Percentiles rank a stretch among this genome's conserved stretches.
Evolutionary conservation across 2,113 vertebrate genomes (phyloP).

Genomic region (Eurystomus gularis): DNA sequence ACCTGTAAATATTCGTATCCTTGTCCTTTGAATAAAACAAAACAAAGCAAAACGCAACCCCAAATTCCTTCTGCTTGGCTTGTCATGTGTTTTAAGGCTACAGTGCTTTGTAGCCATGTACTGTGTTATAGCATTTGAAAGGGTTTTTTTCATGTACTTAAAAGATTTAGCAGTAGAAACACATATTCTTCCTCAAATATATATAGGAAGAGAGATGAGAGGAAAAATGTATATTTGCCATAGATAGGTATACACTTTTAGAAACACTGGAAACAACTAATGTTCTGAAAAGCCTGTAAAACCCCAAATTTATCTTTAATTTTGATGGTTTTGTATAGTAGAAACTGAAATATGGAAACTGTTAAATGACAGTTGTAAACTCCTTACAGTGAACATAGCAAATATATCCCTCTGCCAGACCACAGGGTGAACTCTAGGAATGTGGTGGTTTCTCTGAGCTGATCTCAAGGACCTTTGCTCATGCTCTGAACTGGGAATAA

Average conservation of each 20-base stretch:
- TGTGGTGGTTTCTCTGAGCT: not conserved
- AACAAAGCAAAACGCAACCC: not conserved
- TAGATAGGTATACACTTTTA: not conserved
- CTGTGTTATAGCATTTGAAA: not conserved
- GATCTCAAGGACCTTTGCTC: not conserved
- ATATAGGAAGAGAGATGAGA: not conserved
- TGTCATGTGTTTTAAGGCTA: not conserved
- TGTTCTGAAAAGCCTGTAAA: not conserved
- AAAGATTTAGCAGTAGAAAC: not conserved
- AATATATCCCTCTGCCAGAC: not conserved
- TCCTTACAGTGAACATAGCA: not conserved
- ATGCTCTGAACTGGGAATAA: not conserved
- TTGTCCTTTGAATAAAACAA: not conserved
- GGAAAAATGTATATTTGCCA: not conserved
- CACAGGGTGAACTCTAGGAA: not conserved
- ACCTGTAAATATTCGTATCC: not conserved
- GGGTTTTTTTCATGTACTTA: not conserved
- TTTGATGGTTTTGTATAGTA: not conserved
- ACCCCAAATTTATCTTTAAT: not conserved
- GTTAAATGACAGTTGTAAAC: not conserved
- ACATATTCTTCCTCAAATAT: not conserved
- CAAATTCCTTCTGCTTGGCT: not conserved
- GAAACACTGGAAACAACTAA: not conserved
- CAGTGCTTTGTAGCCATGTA: not conserved
- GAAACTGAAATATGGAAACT: not conserved